These are phyloP conservation scores for Netelia virgata DNA, from an alignment of 2,888 invertebrate genomes.

Conservation along the genomic window DNA sequence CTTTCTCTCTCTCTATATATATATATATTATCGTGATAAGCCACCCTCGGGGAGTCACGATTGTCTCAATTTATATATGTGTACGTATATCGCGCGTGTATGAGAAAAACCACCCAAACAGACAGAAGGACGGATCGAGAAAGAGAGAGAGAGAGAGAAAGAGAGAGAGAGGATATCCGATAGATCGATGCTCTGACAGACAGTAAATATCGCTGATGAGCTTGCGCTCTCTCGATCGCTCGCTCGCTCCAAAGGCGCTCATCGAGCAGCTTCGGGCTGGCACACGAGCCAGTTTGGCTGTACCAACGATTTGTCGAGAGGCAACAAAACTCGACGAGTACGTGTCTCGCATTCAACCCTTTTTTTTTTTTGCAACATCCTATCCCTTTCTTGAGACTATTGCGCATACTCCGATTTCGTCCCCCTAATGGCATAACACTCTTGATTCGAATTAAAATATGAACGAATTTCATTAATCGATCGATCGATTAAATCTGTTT, in stretches of 20 bases:
- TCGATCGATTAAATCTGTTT: conserved; percentile 79
- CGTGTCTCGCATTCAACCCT: conserved; percentile 61
- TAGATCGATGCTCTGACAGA: conserved; percentile 78
- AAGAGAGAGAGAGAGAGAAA: conserved; percentile 19
- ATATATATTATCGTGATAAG: too few relatives aligned
- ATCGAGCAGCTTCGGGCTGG: conserved; percentile 26
- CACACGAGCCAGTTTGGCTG: conserved; percentile 69
- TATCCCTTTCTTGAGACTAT: neutral
- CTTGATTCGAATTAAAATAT: too few relatives aligned
- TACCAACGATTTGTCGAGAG: conserved; percentile 76
- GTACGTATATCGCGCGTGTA: conserved; percentile 66
- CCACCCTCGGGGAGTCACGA: conserved; percentile 81
- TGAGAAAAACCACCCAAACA: conserved; percentile 58
- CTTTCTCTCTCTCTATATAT: conserved; percentile 4
- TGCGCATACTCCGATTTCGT: neutral
- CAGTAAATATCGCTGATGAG: conserved; percentile 82
- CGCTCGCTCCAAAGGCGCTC: conserved; percentile 52
- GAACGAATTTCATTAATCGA: neutral
- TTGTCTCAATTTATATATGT: conserved; percentile 81
- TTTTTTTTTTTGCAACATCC: conserved; percentile 43
- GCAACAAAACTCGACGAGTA: conserved; percentile 49
- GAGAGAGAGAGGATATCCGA: conserved; percentile 67
- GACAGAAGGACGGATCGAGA: conserved; percentile 18
- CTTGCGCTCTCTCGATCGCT: conserved; percentile 42
- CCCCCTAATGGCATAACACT: neutral